Conservation (phyloP, 2,113 vertebrate species). For the Corythornis cristatus region DNA sequence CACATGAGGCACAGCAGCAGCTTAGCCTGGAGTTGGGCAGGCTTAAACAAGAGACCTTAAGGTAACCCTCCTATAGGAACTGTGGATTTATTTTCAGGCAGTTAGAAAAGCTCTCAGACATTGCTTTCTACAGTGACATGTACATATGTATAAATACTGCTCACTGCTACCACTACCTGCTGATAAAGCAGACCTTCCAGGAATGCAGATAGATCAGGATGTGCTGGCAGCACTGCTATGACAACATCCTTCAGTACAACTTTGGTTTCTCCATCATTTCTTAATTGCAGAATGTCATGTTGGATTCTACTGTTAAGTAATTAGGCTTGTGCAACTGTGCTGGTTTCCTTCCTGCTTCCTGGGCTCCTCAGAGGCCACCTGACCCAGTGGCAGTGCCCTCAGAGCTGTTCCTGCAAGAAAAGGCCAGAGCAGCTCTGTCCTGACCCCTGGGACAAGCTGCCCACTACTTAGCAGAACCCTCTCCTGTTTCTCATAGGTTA, state of each 20-base stretch:
- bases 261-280: neutral
- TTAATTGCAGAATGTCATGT: neutral
- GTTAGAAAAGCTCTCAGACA: neutral
- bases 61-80: conserved; percentile 69
- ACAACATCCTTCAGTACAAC: neutral
- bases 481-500: neutral
- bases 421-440: neutral
- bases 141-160: accelerated
- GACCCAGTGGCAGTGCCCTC: neutral
- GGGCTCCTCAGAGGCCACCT: neutral
- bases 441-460: accelerated
- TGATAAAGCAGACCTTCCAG: neutral
- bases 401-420: neutral
- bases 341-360: neutral
- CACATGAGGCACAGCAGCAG: conserved; percentile 73
- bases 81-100: neutral
- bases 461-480: neutral
- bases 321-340: neutral
- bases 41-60: conserved; percentile 85
- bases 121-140: neutral
- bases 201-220: neutral
- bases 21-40: conserved; percentile 81
- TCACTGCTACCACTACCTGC: neutral
- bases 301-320: neutral
- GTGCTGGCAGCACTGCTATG: accelerated